Evolutionary conservation across 2,888 invertebrate genomes (phyloP).

Genomic region (Pristionchus maxplancki): DNA sequence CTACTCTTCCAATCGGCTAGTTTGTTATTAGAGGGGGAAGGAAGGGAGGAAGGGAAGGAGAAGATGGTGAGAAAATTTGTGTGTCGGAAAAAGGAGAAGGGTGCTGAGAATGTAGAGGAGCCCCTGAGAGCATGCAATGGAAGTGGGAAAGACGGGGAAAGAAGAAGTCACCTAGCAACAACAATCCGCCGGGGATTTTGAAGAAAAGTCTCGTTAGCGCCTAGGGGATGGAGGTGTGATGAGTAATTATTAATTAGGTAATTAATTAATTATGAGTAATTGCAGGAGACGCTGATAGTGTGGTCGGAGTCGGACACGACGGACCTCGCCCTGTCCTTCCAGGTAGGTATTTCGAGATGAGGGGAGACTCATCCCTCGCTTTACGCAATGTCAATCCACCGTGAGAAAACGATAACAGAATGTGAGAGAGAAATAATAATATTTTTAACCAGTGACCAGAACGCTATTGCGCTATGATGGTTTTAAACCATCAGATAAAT

Average conservation of each 20-base stretch:
- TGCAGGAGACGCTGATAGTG: constrained; percentile 95
- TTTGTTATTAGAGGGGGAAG: constrained; percentile 15
- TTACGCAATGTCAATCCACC: too few relatives aligned
- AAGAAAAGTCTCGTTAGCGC: not conserved
- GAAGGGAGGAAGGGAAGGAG: not conserved
- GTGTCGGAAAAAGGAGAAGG: not conserved
- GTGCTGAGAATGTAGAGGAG: constrained; percentile 1
- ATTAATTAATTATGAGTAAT: not conserved
- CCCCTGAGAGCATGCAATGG: not conserved
- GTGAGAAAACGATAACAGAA: too few relatives aligned
- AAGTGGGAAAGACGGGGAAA: not conserved
- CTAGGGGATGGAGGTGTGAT: not conserved
- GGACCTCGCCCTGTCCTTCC: constrained; percentile 98
- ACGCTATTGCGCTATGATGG: too few relatives aligned
- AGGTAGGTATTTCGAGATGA: constrained; percentile 78
- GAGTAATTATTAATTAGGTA: not conserved
- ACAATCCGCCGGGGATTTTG: not conserved
- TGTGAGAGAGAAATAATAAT: too few relatives aligned
- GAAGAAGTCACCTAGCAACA: constrained; percentile 19
- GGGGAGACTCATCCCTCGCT: too few relatives aligned
- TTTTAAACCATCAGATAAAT: too few relatives aligned
- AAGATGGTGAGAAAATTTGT: not conserved
- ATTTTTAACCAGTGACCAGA: too few relatives aligned
- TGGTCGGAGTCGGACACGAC: constrained; percentile 99
- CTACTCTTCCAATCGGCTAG: constrained; percentile 6